These are phyloP conservation scores for Drosophila sulfurigaster DNA, from an alignment of 1,140 invertebrate genomes.

Conservation along the genomic window DNA sequence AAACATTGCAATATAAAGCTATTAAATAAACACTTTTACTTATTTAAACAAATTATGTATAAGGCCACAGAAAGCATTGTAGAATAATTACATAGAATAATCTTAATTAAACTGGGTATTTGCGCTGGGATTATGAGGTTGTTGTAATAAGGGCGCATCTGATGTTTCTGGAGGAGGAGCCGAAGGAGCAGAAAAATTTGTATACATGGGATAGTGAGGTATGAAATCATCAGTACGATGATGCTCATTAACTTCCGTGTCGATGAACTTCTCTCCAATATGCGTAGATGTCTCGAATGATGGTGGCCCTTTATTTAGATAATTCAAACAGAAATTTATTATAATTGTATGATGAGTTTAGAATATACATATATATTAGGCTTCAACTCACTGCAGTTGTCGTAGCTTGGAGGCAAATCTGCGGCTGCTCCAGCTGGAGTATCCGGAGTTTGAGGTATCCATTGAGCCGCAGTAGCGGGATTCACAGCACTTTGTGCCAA, in stretches of 20 bases:
- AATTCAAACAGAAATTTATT: background rate
- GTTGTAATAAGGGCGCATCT: background rate
- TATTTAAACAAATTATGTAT: too few relatives aligned
- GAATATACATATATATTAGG: too few relatives aligned
- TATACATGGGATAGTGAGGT: slow-evolving; percentile 78
- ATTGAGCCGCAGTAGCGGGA: slow-evolving; percentile 46
- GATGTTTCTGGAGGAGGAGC: slow-evolving; percentile 43
- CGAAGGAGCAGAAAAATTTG: slow-evolving; percentile 64
- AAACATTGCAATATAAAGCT: too few relatives aligned
- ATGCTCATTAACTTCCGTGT: slow-evolving; percentile 67
- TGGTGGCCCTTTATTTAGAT: slow-evolving; percentile 58
- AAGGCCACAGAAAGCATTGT: background rate
- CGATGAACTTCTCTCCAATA: slow-evolving; percentile 63
- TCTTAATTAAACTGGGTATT: background rate
- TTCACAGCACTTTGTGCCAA: slow-evolving; percentile 69
- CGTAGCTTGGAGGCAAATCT: slow-evolving; percentile 65
- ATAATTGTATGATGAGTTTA: background rate
- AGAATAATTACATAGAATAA: background rate
- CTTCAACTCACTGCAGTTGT: slow-evolving; percentile 62
- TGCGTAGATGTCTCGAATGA: slow-evolving; percentile 72
- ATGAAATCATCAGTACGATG: slow-evolving; percentile 71
- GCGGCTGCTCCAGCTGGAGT: slow-evolving; percentile 63
- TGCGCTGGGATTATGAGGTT: slow-evolving; percentile 8
- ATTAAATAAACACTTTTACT: too few relatives aligned
- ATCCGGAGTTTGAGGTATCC: slow-evolving; percentile 74